A percentile compares a stretch with the other conserved stretches of the same genome.
phyloP scores from a whole-genome alignment of 2,797 vertebrate species.

The Salarias fasciatus region DNA sequence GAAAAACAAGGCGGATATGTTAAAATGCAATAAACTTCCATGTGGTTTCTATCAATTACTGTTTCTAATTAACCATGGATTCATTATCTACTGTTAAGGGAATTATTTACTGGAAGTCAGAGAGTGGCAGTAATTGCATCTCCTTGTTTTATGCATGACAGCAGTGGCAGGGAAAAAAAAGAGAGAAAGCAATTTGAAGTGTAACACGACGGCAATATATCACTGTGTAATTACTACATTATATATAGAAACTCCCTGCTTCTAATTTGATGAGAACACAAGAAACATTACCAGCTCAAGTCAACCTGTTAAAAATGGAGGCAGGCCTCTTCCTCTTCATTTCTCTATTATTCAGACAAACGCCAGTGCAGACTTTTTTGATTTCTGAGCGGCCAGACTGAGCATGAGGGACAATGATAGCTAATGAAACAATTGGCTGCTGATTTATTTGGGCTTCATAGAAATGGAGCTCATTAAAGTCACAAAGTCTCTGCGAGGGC shows the following conservation, averaged over 20 bases:
- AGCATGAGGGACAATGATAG: constrained; percentile 19
- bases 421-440: constrained; percentile 17
- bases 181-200: constrained; percentile 18
- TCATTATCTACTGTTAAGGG: constrained; percentile 17
- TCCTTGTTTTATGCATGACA: constrained; percentile 29
- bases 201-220: constrained; percentile 4
- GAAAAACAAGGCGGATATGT: no score
- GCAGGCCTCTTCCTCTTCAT: no score
- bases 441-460: constrained; percentile 34
- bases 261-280: background rate
- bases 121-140: constrained; percentile 24
- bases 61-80: background rate
- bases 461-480: constrained; percentile 42
- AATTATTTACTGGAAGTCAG: constrained; percentile 20
- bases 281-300: background rate
- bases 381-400: constrained; percentile 7
- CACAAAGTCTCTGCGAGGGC: constrained; percentile 6
- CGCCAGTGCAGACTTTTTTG: background rate
- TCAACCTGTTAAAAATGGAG: background rate
- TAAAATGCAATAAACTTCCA: background rate
- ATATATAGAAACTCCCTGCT: background rate
- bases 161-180: background rate
- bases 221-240: constrained; percentile 1
- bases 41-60: background rate
- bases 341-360: constrained; percentile 3